A percentile compares a stretch with the other conserved stretches of the same genome.
These are phyloP conservation scores for Mercenaria mercenaria DNA, from an alignment of 1,140 invertebrate species.

Conservation along the genomic window DNA sequence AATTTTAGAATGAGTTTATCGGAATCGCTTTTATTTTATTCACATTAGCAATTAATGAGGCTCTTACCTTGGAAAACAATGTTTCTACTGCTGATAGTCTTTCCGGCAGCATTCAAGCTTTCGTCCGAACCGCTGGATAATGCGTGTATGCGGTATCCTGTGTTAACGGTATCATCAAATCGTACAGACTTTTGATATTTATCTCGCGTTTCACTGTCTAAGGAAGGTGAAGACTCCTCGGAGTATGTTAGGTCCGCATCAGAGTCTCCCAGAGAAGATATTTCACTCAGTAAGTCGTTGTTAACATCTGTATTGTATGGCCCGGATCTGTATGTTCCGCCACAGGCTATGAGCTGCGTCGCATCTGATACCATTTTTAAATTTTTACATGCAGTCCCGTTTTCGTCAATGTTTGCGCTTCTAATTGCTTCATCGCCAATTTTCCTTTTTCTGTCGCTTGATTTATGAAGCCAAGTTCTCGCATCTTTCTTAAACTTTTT, in stretches of 20 bases:
- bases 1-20: no score
- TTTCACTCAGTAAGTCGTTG: not conserved
- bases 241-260: slow-evolving; percentile 41
- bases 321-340: not conserved
- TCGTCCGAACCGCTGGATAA: not conserved
- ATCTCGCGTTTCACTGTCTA: not conserved
- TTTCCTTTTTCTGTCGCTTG: slow-evolving; percentile 39
- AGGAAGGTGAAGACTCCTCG: slow-evolving; percentile 6
- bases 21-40: no score
- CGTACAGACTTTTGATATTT: not conserved
- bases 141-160: not conserved
- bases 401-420: not conserved
- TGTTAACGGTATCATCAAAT: not conserved
- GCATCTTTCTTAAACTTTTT: slow-evolving; percentile 43
- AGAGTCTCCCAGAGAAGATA: slow-evolving; percentile 31
- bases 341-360: not conserved
- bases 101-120: not conserved
- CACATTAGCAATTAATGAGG: not conserved
- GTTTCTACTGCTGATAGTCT: no score
- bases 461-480: slow-evolving; percentile 36
- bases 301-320: not conserved
- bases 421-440: not conserved
- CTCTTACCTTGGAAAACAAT: no score
- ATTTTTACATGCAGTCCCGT: not conserved
- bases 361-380: slow-evolving; percentile 10